Evolutionary conservation across 2,888 invertebrate species (phyloP), one percentile per base, ranked within the genome.

Genomic region (Lithophane socia): DNA sequence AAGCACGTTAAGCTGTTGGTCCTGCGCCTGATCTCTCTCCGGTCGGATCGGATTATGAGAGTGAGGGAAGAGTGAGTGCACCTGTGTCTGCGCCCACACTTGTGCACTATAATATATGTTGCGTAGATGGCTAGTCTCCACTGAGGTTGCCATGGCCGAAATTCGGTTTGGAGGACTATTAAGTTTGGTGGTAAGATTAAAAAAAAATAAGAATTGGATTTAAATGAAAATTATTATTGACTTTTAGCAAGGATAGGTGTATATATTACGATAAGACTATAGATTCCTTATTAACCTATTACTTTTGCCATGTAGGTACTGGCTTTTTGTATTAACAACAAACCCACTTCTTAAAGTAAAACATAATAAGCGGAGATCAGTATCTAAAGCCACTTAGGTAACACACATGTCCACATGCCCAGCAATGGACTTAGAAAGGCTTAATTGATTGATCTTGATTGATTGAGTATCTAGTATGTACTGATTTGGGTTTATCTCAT

Each of bases 361-460:
- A 64, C 9, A 77, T 83, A 77, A 78, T 56, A 65, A 58, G 29
- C 42, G 3, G 47, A 78, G 78, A 83, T 78, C 69, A 60, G 16
- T 83, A 83, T 83, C 80, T 80, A 21, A 29, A 69, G 67, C 58
- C 49, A 42, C 18, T 65, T 78, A 60, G 47, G 49, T 56, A 66
- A 77, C 42, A 47, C 78, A 80, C 42, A 78, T 78, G 70, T 83
- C 58, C 37, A 83, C 54, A 65, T 66, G 61, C 52, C 66, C 49
- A 78, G 54, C 37, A 66, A 56, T 56, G 37, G 65, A 56, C 65
- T 70, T 56, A 70, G 29, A 60, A 42, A 61, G 65, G 29, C 9
- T 61, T 61, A 78, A 71, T 78, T 80, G 80, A 80, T 80, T 80
- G 83, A 83, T 66, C 29, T 70, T 80, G 80, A 80, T 80, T 80